These are phyloP conservation scores for Microdon myrmicae DNA, from an alignment of 2,888 invertebrate genomes.

Conservation along the genomic window DNA sequence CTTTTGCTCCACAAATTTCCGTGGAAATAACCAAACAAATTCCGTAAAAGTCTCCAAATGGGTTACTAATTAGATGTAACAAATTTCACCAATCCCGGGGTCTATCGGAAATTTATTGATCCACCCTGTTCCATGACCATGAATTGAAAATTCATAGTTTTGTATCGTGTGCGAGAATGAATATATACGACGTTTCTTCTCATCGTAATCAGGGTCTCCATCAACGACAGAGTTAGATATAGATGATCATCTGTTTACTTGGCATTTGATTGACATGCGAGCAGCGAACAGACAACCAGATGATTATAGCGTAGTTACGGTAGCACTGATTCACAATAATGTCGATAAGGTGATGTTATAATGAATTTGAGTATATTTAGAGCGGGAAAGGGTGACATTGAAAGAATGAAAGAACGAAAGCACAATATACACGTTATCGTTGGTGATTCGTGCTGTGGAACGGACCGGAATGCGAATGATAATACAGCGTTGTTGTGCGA, in stretches of 20 bases:
- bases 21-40: slow-evolving; percentile 26
- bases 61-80: slow-evolving; percentile 5
- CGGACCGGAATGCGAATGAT: slow-evolving; percentile 24
- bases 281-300: slow-evolving; percentile 21
- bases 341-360: slow-evolving; percentile 8
- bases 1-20: slow-evolving; percentile 40
- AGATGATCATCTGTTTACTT: slow-evolving; percentile 44
- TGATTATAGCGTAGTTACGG: slow-evolving; percentile 15
- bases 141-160: slow-evolving; percentile 33
- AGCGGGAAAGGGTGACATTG: slow-evolving; percentile 1
- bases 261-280: slow-evolving; percentile 18
- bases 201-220: slow-evolving; percentile 40
- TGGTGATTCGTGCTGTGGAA: slow-evolving; percentile 16
- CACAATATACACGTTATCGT: slow-evolving; percentile 10
- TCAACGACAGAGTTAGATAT: slow-evolving; percentile 44
- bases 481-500: slow-evolving; percentile 26
- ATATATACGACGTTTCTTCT: slow-evolving; percentile 50
- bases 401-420: slow-evolving; percentile 5
- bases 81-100: neutral
- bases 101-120: slow-evolving; percentile 15
- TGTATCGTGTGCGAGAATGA: slow-evolving; percentile 43
- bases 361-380: slow-evolving; percentile 16
- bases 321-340: slow-evolving; percentile 30
- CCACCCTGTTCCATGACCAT: neutral
- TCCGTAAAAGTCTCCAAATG: slow-evolving; percentile 10